A percentile compares a stretch with the other conserved stretches of the same genome.
phyloP scores from a whole-genome alignment of 2,797 vertebrate species.

The Acrossocheilus fasciatus region DNA sequence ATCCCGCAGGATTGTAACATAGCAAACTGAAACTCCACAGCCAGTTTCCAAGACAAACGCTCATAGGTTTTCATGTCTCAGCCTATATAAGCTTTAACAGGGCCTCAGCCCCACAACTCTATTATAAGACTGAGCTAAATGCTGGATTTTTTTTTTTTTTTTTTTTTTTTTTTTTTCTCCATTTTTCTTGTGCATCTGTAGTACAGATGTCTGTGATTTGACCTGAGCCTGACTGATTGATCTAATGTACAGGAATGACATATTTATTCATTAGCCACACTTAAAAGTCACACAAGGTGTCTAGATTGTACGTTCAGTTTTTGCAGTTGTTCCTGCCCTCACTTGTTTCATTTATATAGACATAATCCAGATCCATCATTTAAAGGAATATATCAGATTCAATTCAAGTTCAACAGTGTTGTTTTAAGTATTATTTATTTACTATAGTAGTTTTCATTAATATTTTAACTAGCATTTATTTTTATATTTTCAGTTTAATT shows the following conservation, averaged over 20 bases:
- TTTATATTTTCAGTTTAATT: neutral
- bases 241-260: conserved; percentile 10
- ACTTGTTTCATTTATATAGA: neutral
- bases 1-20: conserved; percentile 32
- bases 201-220: conserved; percentile 21
- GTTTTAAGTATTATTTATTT: neutral
- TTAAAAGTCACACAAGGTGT: neutral
- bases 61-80: conserved; percentile 43
- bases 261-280: neutral
- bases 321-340: conserved; percentile 13
- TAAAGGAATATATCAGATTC: no score
- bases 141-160: conserved; percentile 66
- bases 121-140: conserved; percentile 73
- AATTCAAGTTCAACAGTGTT: no score
- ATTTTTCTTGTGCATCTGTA: neutral
- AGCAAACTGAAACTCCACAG: neutral
- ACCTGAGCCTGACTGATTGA: conserved; percentile 11
- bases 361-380: neutral
- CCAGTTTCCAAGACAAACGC: conserved; percentile 47
- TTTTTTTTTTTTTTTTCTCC: conserved; percentile 51
- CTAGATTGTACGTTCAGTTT: neutral
- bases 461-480: neutral
- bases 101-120: neutral
- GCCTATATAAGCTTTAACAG: conserved; percentile 45
- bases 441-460: neutral